A percentile compares a stretch with the other conserved stretches of the same genome.
Evolutionary conservation across 2,888 invertebrate genomes (phyloP).

Genomic region (Linnaemya tessellans): DNA sequence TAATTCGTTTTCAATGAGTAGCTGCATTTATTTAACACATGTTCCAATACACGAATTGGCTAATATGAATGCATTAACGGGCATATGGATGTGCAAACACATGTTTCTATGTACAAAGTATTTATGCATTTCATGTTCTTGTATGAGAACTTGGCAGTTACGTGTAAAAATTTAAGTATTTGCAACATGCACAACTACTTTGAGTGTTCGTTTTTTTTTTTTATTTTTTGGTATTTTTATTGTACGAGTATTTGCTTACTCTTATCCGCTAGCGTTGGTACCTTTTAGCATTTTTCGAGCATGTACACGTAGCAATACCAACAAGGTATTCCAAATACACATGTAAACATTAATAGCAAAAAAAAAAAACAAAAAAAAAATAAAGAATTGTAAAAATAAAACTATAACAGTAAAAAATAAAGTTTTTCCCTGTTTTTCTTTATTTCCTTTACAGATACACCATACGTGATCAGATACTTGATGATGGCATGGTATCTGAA

Average conservation of each 20-base stretch:
- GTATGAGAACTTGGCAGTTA: slow-evolving; percentile 69
- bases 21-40: slow-evolving; percentile 28
- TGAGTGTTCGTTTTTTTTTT: not conserved
- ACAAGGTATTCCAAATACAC: slow-evolving; percentile 48
- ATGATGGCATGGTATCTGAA: slow-evolving; percentile 93
- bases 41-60: not conserved
- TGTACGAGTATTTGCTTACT: not conserved
- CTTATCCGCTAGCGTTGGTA: not conserved
- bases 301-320: slow-evolving; percentile 13
- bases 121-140: slow-evolving; percentile 44
- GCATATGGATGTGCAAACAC: not conserved
- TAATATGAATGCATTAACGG: slow-evolving; percentile 30
- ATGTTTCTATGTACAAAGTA: slow-evolving; percentile 19
- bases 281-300: slow-evolving; percentile 27
- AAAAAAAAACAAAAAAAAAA: slow-evolving; percentile 44
- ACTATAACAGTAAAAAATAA: slow-evolving; percentile 11
- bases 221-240: not conserved
- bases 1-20: slow-evolving; percentile 25
- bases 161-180: slow-evolving; percentile 58
- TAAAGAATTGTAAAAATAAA: slow-evolving; percentile 42
- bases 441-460: slow-evolving; percentile 84
- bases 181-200: slow-evolving; percentile 29
- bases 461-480: slow-evolving; percentile 89
- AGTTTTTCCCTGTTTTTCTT: slow-evolving; percentile 5
- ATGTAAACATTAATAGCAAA: slow-evolving; percentile 54